Evolutionary conservation across 2,888 invertebrate species (phyloP).

Genomic region (Endotricha flammealis): DNA sequence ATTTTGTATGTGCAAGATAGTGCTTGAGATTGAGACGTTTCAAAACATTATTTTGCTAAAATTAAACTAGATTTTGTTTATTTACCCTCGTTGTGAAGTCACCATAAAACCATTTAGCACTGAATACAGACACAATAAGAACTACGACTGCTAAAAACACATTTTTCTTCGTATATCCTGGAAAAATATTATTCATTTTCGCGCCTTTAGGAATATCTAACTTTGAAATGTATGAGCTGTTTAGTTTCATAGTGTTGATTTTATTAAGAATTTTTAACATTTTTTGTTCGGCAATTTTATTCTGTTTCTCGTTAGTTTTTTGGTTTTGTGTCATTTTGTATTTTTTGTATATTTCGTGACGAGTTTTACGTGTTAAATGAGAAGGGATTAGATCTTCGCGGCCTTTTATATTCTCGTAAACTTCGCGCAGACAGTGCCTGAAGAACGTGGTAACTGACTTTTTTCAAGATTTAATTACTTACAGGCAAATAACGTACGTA

Average conservation of each 20-base stretch:
- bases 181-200: neutral
- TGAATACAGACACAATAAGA: constrained; percentile 20
- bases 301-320: constrained; percentile 51
- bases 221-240: constrained; percentile 36
- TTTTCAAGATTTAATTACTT: no score
- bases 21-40: no score
- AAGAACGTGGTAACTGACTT: neutral
- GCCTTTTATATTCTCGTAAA: constrained; percentile 20
- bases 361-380: constrained; percentile 26
- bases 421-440: neutral
- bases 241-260: constrained; percentile 49
- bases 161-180: neutral
- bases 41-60: no score
- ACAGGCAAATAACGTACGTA: no score
- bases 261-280: constrained; percentile 52
- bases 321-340: constrained; percentile 39
- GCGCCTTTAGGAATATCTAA: constrained; percentile 29
- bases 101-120: constrained; percentile 32
- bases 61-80: no score
- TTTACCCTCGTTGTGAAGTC: constrained; percentile 38
- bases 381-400: constrained; percentile 20
- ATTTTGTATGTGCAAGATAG: no score
- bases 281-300: constrained; percentile 56
- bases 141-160: constrained; percentile 10
- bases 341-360: no score